A percentile compares a stretch with the other conserved stretches of the same genome.
These are phyloP conservation scores for Ailurus styani DNA, from an alignment of 2,113 vertebrate genomes.

Conservation along the genomic window DNA sequence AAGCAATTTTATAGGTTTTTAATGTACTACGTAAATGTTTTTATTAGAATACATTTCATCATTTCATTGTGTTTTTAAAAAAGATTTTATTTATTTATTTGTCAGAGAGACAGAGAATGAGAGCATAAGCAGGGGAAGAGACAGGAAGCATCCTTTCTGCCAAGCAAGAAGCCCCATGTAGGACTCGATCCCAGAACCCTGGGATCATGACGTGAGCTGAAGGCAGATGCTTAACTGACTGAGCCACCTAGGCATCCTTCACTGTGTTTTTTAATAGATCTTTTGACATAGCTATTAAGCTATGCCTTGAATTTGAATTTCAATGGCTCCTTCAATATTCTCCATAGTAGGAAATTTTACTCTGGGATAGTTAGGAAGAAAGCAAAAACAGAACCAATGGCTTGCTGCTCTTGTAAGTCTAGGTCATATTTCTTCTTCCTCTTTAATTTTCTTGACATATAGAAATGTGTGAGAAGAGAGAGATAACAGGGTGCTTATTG, in stretches of 20 bases:
- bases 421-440: not conserved
- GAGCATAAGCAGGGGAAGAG: not conserved
- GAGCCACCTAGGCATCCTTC: not conserved
- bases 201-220: not conserved
- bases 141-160: not conserved
- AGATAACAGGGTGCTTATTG: not conserved
- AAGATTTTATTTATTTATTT: not conserved
- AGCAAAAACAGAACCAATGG: not conserved
- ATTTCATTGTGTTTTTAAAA: not conserved
- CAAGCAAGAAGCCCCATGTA: not conserved
- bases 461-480: not conserved
- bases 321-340: not conserved
- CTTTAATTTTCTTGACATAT: not conserved
- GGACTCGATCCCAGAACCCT: not conserved
- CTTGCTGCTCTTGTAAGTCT: not conserved
- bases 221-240: not conserved
- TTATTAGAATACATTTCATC: not conserved
- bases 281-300: not conserved
- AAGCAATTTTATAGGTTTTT: not conserved
- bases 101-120: too few relatives aligned
- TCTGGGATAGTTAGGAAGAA: not conserved
- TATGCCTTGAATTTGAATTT: conserved; percentile 9
- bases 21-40: not conserved
- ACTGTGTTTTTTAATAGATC: not conserved
- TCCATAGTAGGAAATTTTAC: not conserved